phyloP scores from a whole-genome alignment of 2,888 invertebrate genomes.

The Drepanosiphum platanoidis region DNA sequence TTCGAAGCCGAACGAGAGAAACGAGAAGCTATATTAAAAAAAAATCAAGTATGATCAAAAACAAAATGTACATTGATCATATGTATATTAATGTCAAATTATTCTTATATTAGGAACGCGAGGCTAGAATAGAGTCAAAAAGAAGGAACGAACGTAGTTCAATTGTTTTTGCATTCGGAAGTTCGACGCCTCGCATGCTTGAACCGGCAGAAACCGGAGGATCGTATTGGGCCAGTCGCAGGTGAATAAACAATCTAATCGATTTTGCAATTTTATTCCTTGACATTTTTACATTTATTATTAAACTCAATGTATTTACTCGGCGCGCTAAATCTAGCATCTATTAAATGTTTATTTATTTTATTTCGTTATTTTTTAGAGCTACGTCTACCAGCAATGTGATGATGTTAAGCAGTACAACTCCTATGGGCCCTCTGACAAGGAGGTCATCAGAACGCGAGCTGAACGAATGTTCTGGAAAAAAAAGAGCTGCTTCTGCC shows the following conservation, averaged over 20 bases:
- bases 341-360: not conserved
- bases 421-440: conserved; percentile 72
- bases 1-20: conserved; percentile 89
- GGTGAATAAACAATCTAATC: conserved; percentile 68
- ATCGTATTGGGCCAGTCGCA: conserved; percentile 84
- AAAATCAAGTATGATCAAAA: conserved; percentile 72
- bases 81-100: not conserved
- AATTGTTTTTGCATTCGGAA: conserved; percentile 88
- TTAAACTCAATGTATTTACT: not conserved
- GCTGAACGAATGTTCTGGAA: conserved; percentile 70
- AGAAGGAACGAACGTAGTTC: conserved; percentile 80
- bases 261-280: not conserved
- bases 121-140: conserved; percentile 82
- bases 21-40: conserved; percentile 84
- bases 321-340: conserved; percentile 15
- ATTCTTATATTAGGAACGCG: conserved; percentile 72
- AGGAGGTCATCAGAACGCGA: conserved; percentile 88
- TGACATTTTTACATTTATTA: not conserved
- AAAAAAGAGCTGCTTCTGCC: conserved; percentile 81
- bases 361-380: conserved; percentile 69
- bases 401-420: conserved; percentile 77
- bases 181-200: conserved; percentile 87
- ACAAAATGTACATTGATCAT: not conserved
- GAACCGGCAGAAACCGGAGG: conserved; percentile 83
- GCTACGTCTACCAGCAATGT: conserved; percentile 92